Evolutionary conservation across 2,797 vertebrate species (phyloP), one percentile per base, ranked within the genome.

Genomic region (Champsocephalus esox): DNA sequence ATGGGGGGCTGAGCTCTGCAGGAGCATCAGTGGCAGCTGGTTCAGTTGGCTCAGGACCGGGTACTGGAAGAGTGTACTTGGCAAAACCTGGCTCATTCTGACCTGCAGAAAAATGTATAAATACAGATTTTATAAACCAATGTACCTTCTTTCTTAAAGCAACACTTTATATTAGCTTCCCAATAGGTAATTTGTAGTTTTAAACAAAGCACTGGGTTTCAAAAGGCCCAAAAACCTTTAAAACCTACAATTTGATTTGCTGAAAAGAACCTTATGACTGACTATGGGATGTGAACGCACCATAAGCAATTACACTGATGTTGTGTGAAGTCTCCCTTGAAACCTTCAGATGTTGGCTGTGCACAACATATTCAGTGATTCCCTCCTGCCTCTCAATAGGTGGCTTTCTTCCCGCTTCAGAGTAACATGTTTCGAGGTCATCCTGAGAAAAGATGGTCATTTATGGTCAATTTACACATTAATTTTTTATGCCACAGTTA

Each of bases 241-340:
- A 28, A 28, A 28, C 28, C 28, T 28, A 28, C 28, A 12, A 13
- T 34, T 6, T 28, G 21, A 38, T 54, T n/a, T 48, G 14, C 19
- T 50, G 21, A 48, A 24, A 44, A 16, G 9, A 61, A 41, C 1
- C 49, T 49, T 21, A 34, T 63, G 57, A 28, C 5, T 12, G 54
- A 65, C 2, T 44, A 9, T 48, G 3, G 55, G n/a, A 65, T 62
- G 12, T 45, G 61, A 79, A 83, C 81, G 2, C 65, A 94, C 94
- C 93, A 82, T 93, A 93, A 81, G 58, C 92, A 65, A 93, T 77
- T 6, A 94, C 90, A 51, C 2, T 90, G 78, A 94, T 84, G 75
- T 90, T 91, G 0, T 43, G 56, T 56, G 24, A 21, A 5, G 16
- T 66, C 12, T 85, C 78, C 59, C 48, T 77, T 32, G 91, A 88